phyloP scores from a whole-genome alignment of 2,888 invertebrate genomes.

The Pristionchus exspectatus region DNA sequence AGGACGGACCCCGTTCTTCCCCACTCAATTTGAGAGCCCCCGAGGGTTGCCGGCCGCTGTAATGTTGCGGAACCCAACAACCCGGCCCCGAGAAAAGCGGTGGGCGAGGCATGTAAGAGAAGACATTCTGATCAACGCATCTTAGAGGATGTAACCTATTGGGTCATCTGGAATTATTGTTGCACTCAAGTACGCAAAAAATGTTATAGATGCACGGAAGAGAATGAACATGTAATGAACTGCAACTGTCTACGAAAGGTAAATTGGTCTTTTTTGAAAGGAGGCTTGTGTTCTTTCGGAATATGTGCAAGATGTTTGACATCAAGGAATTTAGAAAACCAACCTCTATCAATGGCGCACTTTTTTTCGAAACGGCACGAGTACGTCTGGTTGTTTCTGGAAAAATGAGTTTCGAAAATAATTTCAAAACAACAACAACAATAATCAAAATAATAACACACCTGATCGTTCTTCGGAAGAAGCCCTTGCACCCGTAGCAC shows the following conservation, averaged over 20 bases:
- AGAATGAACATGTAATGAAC: not conserved
- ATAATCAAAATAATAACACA: constrained; percentile 55
- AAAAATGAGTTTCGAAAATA: not conserved
- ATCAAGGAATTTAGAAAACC: not conserved
- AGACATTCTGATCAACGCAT: not conserved
- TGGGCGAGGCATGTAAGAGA: not conserved
- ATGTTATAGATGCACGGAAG: not conserved
- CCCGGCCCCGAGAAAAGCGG: not conserved
- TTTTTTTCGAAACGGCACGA: constrained; percentile 73
- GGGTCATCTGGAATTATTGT: not conserved
- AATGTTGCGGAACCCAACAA: constrained; percentile 19
- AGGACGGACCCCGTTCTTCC: not conserved
- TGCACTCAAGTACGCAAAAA: not conserved
- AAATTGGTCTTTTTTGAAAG: too few relatives aligned
- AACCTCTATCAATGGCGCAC: constrained; percentile 75
- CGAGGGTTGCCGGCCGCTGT: not conserved
- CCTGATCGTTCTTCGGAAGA: constrained; percentile 77
- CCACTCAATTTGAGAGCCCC: constrained; percentile 30
- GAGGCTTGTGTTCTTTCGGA: too few relatives aligned
- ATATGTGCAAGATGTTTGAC: not conserved
- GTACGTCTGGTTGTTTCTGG: constrained; percentile 68
- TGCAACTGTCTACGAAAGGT: not conserved
- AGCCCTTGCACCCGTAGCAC: constrained; percentile 77
- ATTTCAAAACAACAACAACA: not conserved
- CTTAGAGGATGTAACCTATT: not conserved